phyloP scores from a whole-genome alignment of 2,113 vertebrate species.

The Grus americana region DNA sequence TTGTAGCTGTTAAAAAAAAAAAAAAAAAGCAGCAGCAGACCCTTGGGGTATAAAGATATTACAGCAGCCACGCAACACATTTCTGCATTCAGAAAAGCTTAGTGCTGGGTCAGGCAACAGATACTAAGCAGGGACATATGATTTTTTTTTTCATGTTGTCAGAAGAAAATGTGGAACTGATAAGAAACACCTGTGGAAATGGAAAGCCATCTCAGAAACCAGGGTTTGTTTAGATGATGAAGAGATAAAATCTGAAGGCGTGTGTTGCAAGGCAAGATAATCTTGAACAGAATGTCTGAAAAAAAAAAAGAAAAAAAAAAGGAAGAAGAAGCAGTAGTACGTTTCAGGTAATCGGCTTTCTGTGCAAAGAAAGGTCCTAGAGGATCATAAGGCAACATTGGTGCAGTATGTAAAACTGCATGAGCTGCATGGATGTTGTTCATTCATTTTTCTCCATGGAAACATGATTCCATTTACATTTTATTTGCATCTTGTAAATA shows the following conservation, averaged over 20 bases:
- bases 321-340: neutral
- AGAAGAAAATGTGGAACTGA: conserved; percentile 44
- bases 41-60: conserved; percentile 39
- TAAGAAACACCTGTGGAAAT: conserved; percentile 50
- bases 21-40: conserved; percentile 47
- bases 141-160: neutral
- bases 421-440: neutral
- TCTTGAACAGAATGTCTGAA: neutral
- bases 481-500: conserved; percentile 51
- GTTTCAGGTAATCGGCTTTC: conserved; percentile 41
- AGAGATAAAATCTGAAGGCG: conserved; percentile 51
- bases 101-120: conserved; percentile 28
- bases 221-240: conserved; percentile 23
- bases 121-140: conserved; percentile 27
- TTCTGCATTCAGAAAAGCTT: conserved; percentile 34
- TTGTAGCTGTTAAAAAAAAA: neutral
- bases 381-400: conserved; percentile 82
- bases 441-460: conserved; percentile 6
- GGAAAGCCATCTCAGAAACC: conserved; percentile 22
- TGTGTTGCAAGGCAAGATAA: conserved; percentile 14
- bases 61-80: conserved; percentile 46
- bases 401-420: conserved; percentile 53
- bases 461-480: neutral
- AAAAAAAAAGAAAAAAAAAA: neutral
- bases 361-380: conserved; percentile 72